Evolutionary conservation across 2,888 invertebrate species (phyloP), one percentile per base, ranked within the genome.

Genomic region (Leptopilina drosophilae): DNA sequence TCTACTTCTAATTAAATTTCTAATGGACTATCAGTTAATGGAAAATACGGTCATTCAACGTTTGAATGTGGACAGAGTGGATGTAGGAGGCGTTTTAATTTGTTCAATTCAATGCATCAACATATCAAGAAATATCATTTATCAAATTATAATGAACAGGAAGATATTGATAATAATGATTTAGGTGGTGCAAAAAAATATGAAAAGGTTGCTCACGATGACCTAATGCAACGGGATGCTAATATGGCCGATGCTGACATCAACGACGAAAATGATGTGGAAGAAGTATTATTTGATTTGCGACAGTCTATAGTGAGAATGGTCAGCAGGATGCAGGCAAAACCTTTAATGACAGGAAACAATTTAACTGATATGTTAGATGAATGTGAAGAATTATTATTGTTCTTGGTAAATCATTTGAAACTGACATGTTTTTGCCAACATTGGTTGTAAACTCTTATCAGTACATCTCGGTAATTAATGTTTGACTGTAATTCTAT

Each of bases 401-500:
- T 15, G 15, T 15, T 8, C n/a, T 15, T 9, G 9, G 66, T 46
- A 42, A 66, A 42, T 6, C 42, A 46, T 66, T 66, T 66, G 62
- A 79, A 64, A 73, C 62, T 33, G 56, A 76, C 46, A 77, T 80
- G 6, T 78, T 73, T 67, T 49, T 80, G 11, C 83, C 81, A 14
- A 56, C 56, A 64, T 64, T 67, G 56, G 81, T 83, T 1, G 49
- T 76, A 64, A 69, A 79, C 79, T 76, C 79, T 15, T 77, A 53
- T 26, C 15, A 49, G 49, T 82, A 83, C 79, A 82, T 84, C 20
- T 79, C 83, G 3, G 78, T 84, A 12, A 83, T 84, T 56, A 53
- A 81, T 5, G 78, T 80, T 53, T 84, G 4, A 81, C 65, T 76
- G 65, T 84, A 65, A 75, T 84, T 42, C 0, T 82, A 42, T 81